A percentile compares a stretch with the other conserved stretches of the same genome.
Evolutionary conservation across 2,113 vertebrate species (phyloP).

Genomic region (Ctenodactylus gundi): DNA sequence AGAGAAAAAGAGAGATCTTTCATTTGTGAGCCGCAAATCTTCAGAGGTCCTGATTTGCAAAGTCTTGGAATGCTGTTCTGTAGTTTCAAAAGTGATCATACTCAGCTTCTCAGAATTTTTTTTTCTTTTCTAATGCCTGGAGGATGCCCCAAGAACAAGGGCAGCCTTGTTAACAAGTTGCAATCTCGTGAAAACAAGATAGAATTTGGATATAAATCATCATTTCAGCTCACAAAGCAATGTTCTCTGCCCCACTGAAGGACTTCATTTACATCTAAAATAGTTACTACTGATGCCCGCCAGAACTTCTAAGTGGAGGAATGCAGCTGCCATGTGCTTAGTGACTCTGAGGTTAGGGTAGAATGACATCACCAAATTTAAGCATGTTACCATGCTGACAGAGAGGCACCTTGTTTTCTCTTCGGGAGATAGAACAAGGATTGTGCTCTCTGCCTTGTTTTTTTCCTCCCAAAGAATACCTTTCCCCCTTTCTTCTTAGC

Average conservation of each 20-base stretch:
- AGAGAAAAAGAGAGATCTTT: slow-evolving; percentile 71
- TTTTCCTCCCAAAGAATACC: slow-evolving; percentile 90
- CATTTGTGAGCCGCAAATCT: slow-evolving; percentile 81
- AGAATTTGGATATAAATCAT: slow-evolving; percentile 98
- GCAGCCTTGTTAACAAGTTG: slow-evolving; percentile 92
- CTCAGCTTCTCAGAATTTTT: slow-evolving; percentile 92
- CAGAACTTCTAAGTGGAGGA: slow-evolving; percentile 90
- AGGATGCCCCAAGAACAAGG: slow-evolving; percentile 93
- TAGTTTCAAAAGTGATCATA: slow-evolving; percentile 93
- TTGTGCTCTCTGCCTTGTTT: slow-evolving; percentile 89
- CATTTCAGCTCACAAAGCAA: slow-evolving; percentile 91
- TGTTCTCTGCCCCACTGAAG: slow-evolving; percentile 91
- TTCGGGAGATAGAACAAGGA: slow-evolving; percentile 87
- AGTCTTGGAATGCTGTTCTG: slow-evolving; percentile 91
- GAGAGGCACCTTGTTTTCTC: slow-evolving; percentile 97
- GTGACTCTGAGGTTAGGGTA: slow-evolving; percentile 91
- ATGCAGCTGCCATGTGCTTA: slow-evolving; percentile 94
- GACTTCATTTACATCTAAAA: slow-evolving; percentile 93
- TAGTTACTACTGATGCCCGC: slow-evolving; percentile 90
- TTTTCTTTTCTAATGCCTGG: slow-evolving; percentile 82
- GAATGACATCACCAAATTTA: slow-evolving; percentile 95
- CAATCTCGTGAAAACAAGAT: slow-evolving; percentile 89
- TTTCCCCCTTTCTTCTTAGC: slow-evolving; percentile 85
- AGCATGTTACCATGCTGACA: slow-evolving; percentile 94
- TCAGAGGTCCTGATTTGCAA: slow-evolving; percentile 84